A percentile compares a stretch with the other conserved stretches of the same genome.
These are phyloP conservation scores for Phyllopteryx taeniolatus DNA, from an alignment of 2,113 vertebrate genomes.

Conservation along the genomic window DNA sequence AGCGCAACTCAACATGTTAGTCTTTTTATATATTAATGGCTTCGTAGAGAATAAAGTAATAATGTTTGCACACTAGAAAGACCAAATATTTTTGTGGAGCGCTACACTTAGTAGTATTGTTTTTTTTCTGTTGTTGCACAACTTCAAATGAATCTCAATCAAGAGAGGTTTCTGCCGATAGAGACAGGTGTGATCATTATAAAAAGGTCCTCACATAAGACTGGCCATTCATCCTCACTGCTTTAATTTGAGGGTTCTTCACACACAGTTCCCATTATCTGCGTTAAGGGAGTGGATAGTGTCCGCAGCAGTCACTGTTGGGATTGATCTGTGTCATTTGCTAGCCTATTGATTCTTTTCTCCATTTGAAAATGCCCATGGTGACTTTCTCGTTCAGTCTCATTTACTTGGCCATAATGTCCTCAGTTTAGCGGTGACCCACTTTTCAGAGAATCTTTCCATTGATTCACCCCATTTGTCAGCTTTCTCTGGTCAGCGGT, in stretches of 20 bases:
- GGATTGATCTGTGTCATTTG: slow-evolving; percentile 28
- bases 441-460: slow-evolving; percentile 24
- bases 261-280: slow-evolving; percentile 10
- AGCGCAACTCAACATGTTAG: no score
- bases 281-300: slow-evolving; percentile 13
- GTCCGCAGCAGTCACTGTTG: slow-evolving; percentile 29
- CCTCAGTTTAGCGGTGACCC: slow-evolving; percentile 1
- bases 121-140: slow-evolving; percentile 6
- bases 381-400: slow-evolving; percentile 13
- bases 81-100: no score
- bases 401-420: background rate
- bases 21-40: no score
- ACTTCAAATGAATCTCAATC: slow-evolving; percentile 8
- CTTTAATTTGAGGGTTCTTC: slow-evolving; percentile 22
- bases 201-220: background rate
- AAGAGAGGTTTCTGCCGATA: background rate
- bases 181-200: slow-evolving; percentile 4
- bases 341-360: slow-evolving; percentile 33
- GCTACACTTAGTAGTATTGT: no score
- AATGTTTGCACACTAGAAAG: no score
- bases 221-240: slow-evolving; percentile 19
- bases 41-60: no score
- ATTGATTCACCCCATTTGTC: slow-evolving; percentile 35
- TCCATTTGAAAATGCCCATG: slow-evolving; percentile 22
- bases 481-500: slow-evolving; percentile 10